A percentile compares a stretch with the other conserved stretches of the same genome.
These are phyloP conservation scores for Garra rufa DNA, from an alignment of 2,113 vertebrate genomes.

Conservation along the genomic window DNA sequence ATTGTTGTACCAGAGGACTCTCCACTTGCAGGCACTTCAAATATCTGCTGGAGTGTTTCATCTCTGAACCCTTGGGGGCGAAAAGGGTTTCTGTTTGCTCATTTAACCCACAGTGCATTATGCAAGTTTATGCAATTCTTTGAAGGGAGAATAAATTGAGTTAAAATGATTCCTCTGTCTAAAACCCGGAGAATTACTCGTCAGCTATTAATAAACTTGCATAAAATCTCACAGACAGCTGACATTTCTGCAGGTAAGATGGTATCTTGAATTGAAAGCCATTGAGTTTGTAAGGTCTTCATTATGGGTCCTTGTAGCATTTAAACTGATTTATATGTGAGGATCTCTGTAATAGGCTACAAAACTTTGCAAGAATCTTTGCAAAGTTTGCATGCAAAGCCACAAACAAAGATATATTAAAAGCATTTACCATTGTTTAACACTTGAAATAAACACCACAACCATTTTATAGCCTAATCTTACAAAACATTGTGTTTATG, in stretches of 20 bases:
- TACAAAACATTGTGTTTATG: neutral
- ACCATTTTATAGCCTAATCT: too few relatives aligned
- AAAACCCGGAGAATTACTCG: constrained; percentile 8
- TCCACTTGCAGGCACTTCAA: constrained; percentile 12
- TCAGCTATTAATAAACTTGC: neutral
- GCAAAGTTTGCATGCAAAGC: too few relatives aligned
- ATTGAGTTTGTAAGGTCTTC: neutral
- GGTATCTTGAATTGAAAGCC: neutral
- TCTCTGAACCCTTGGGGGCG: constrained; percentile 23
- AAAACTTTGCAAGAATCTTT: too few relatives aligned
- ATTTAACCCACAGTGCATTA: constrained; percentile 27
- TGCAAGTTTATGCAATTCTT: constrained; percentile 26
- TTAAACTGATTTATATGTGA: neutral
- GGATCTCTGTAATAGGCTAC: neutral
- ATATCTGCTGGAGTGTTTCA: constrained; percentile 20
- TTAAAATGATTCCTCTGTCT: neutral
- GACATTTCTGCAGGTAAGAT: neutral
- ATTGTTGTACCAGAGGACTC: neutral
- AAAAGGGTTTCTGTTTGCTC: neutral
- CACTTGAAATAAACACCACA: neutral
- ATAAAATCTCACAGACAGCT: neutral
- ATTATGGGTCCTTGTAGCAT: neutral
- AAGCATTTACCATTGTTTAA: neutral
- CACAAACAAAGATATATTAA: neutral
- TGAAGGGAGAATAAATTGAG: neutral